A percentile compares a stretch with the other conserved stretches of the same genome.
phyloP scores from a whole-genome alignment of 2,888 invertebrate genomes.

The Seladonia tumulorum region DNA sequence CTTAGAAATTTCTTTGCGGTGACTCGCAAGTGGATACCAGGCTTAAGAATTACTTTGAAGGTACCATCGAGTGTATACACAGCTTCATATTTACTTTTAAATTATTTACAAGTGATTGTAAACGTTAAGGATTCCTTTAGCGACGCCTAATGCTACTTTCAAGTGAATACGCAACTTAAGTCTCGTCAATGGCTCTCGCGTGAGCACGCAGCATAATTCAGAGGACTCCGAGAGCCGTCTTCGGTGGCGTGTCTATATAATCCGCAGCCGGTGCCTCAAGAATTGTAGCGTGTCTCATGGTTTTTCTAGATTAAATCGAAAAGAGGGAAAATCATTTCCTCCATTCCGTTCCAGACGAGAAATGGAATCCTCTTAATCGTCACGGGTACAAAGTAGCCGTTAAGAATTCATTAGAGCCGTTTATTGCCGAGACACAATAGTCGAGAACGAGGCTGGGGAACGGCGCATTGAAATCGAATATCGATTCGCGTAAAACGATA shows the following conservation, averaged over 20 bases:
- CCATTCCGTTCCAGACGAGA: not conserved
- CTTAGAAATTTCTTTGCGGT: not conserved
- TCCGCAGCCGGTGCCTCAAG: not conserved
- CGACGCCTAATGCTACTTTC: not conserved
- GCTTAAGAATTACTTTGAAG: no score
- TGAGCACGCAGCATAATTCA: not conserved
- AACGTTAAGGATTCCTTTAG: not conserved
- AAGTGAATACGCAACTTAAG: not conserved
- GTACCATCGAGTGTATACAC: no score
- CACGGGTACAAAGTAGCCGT: not conserved
- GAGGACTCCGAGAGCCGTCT: not conserved
- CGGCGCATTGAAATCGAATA: constrained; percentile 36
- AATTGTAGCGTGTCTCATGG: not conserved
- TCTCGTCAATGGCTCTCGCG: not conserved
- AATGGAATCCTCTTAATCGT: not conserved
- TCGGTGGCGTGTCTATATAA: not conserved
- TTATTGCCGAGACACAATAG: constrained; percentile 23
- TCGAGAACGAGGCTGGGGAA: not conserved
- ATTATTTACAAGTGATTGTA: not conserved
- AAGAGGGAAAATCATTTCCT: not conserved
- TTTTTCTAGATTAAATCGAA: not conserved
- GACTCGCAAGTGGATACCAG: no score
- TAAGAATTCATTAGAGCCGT: constrained; percentile 14
- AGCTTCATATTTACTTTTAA: not conserved
- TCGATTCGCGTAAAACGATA: constrained; percentile 33